Evolutionary conservation across 2,113 vertebrate species (phyloP).

Genomic region (Chionis minor): DNA sequence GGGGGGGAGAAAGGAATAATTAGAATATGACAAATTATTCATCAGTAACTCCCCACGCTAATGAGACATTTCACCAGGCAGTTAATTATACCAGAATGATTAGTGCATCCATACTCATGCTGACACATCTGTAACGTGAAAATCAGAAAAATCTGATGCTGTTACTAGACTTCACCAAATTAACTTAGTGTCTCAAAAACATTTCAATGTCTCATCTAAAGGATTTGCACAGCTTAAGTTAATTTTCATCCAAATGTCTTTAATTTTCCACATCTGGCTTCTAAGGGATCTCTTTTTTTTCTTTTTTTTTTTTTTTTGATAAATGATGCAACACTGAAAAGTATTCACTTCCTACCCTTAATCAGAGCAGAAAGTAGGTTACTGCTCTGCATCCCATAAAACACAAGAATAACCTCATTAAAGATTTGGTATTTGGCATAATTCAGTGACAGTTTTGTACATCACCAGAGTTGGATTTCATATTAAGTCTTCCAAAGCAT

Average conservation of each 20-base stretch:
- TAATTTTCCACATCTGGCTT: constrained; percentile 39
- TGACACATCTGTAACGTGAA: constrained; percentile 53
- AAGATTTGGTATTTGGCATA: constrained; percentile 3
- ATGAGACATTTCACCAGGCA: constrained; percentile 67
- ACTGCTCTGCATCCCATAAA: constrained; percentile 13
- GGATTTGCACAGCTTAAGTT: constrained; percentile 44
- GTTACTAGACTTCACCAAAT: constrained; percentile 50
- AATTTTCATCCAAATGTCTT: constrained; percentile 60
- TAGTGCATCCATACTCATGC: not conserved
- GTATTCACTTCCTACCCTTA: constrained; percentile 31
- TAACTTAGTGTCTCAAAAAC: constrained; percentile 56
- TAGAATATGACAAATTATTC: constrained; percentile 42
- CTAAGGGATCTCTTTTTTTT: constrained; percentile 16
- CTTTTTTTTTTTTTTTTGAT: constrained; percentile 17
- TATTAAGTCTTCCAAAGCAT: not conserved
- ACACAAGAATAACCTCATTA: not conserved
- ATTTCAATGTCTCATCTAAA: constrained; percentile 27
- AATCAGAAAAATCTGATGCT: constrained; percentile 49
- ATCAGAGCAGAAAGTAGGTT: constrained; percentile 64
- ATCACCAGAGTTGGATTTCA: not conserved
- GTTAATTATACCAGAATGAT: constrained; percentile 54
- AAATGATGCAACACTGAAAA: constrained; percentile 44
- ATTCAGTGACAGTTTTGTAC: not conserved
- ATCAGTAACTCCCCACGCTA: constrained; percentile 18
- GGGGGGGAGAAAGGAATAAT: constrained; percentile 18